Evolutionary conservation across 2,113 vertebrate species (phyloP).

Genomic region (Pygoscelis antarcticus): DNA sequence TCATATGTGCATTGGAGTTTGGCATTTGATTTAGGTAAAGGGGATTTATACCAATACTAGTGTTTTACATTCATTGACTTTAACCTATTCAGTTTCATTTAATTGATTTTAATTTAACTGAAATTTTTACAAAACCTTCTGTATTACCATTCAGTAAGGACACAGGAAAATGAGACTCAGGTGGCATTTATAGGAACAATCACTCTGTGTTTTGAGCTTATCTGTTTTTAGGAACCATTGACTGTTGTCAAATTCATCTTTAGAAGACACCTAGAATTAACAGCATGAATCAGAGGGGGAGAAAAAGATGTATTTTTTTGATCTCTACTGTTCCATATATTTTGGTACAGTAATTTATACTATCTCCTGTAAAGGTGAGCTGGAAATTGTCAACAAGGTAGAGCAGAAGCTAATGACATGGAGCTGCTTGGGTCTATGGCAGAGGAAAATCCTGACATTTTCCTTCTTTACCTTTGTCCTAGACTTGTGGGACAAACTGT

Average conservation of each 20-base stretch:
- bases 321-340: not conserved
- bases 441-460: not conserved
- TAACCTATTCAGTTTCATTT: not conserved
- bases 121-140: not conserved
- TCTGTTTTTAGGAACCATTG: not conserved
- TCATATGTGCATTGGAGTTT: not conserved
- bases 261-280: not conserved
- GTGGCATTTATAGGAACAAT: not conserved
- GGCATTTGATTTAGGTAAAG: not conserved
- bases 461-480: not conserved
- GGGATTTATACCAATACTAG: not conserved
- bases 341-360: not conserved
- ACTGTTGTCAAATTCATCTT: not conserved
- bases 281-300: not conserved
- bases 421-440: not conserved
- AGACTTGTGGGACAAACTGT: not conserved
- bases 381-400: not conserved
- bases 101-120: not conserved
- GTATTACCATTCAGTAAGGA: not conserved
- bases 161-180: not conserved
- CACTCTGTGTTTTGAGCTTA: not conserved
- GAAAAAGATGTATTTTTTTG: rapidly evolving
- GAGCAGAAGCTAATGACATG: not conserved
- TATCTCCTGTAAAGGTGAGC: not conserved
- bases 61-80: not conserved